A percentile compares a stretch with the other conserved stretches of the same genome.
Evolutionary conservation across 2,888 invertebrate species (phyloP).

Genomic region (Deladenus siricidicola): DNA sequence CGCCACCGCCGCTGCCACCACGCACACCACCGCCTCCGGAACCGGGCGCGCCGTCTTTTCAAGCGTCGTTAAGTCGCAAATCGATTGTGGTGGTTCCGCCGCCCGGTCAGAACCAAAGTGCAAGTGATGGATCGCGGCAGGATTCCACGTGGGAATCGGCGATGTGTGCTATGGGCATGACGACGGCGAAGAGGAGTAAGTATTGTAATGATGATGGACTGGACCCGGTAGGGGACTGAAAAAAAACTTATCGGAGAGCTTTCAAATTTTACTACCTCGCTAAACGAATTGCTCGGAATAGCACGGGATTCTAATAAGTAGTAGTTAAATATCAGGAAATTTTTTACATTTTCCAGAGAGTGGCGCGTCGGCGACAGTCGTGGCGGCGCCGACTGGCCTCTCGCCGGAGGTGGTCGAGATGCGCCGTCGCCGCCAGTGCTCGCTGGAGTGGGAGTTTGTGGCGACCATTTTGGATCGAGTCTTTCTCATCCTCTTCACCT

Average conservation of each 20-base stretch:
- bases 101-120: too few species aligned
- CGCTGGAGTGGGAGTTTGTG: conserved; percentile 51
- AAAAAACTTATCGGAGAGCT: too few species aligned
- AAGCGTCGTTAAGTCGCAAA: background rate
- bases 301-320: too few species aligned
- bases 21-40: conserved; percentile 1
- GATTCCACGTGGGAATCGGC: conserved; percentile 26
- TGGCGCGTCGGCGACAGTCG: too few species aligned
- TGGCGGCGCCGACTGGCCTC: conserved; percentile 10
- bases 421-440: conserved; percentile 39
- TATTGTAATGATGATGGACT: too few species aligned
- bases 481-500: conserved; percentile 41
- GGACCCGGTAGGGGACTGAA: too few species aligned
- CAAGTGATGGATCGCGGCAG: too few species aligned
- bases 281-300: too few species aligned
- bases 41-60: background rate
- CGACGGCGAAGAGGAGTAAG: conserved; percentile 10
- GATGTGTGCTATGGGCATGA: conserved; percentile 14
- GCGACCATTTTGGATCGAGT: conserved; percentile 51
- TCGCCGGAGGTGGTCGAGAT: conserved; percentile 21
- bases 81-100: background rate
- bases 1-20: conserved; percentile 1
- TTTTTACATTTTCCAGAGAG: too few species aligned
- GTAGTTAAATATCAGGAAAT: too few species aligned
- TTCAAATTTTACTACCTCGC: too few species aligned